These are phyloP conservation scores for Boulengeromyrus knoepffleri DNA, from an alignment of 2,113 vertebrate genomes.

Conservation along the genomic window DNA sequence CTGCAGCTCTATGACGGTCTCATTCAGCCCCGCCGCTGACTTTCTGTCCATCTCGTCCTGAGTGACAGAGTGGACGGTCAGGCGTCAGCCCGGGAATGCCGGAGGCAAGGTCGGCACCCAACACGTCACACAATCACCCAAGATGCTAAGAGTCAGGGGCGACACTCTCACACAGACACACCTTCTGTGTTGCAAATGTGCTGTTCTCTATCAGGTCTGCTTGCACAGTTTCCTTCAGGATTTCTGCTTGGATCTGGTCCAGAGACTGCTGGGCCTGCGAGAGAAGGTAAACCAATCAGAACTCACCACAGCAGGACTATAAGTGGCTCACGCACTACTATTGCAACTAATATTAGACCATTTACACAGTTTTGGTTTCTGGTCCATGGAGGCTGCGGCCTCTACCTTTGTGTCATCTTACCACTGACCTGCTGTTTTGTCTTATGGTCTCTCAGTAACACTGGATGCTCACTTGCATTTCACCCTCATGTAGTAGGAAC, in stretches of 20 bases:
- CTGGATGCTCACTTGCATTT: neutral
- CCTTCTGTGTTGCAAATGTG: slow-evolving; percentile 70
- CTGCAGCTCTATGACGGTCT: slow-evolving; percentile 82
- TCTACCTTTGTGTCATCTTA: neutral
- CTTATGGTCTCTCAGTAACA: neutral
- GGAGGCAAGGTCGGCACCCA: neutral
- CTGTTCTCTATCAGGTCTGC: slow-evolving; percentile 80
- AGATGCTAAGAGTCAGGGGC: neutral
- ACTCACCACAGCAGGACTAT: neutral
- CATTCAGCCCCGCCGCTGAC: slow-evolving; percentile 72
- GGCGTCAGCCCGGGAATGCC: neutral
- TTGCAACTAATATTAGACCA: neutral
- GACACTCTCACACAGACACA: slow-evolving; percentile 42
- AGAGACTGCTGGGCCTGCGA: slow-evolving; percentile 85
- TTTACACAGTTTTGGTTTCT: neutral
- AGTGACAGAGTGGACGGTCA: slow-evolving; percentile 27
- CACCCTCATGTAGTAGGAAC: neutral
- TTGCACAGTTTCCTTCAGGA: slow-evolving; percentile 73
- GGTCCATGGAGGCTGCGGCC: neutral
- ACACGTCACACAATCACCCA: neutral
- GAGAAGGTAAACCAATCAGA: neutral
- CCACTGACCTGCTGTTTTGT: neutral
- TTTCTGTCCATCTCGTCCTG: slow-evolving; percentile 77
- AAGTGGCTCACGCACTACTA: neutral
- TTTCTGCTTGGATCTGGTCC: slow-evolving; percentile 83